Base-by-base conservation (phyloP, 2,113 vertebrate genomes). In the Plecotus auritus region DNA sequence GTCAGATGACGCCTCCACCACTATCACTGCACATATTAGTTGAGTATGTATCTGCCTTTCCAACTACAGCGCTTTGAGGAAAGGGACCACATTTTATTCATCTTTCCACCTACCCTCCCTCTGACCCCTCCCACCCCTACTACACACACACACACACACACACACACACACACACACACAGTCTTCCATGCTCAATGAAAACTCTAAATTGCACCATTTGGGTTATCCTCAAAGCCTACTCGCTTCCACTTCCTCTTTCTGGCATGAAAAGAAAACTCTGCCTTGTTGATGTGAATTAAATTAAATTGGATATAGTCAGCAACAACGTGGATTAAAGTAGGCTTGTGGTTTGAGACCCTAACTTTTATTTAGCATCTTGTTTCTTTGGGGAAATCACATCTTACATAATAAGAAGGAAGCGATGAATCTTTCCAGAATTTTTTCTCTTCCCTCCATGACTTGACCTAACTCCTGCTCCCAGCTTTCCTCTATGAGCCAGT, bases 401-500 rank as follows among this genome's bases (percentile, higher is more conserved):
- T 97, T 90, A 92, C 9, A 85, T 85, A 92, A 93, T 13, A 74
- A 96, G n/a, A 12, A 82, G 51, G 92, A 94, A 84, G 72, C 94
- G 37, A 92, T 4, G 69, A 80, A 73, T 32, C 9, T 85, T 82
- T 87, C 66, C 82, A 90, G 85, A 92, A 83, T 64, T 88, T 16
- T 72, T 93, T 67, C 37, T 35, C 32, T 26, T 42, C 56, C 49
- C 22, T 74, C 32, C 40, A 17, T 26, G 77, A 45, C 3, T 85
- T 85, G 85, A 73, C 54, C 81, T 42, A 69, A 72, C 80, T 77
- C 18, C 45, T 4, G 26, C 42, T 23, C 32, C 67, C 37, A 59
- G 32, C 9, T 32, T 23, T 6, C 37, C 5, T 37, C 70, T 26
- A 0, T 54, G 73, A 90, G 72, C 92, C 89, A 85, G 76, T 54